These are phyloP conservation scores for Ptilodon capucinus DNA, from an alignment of 2,888 invertebrate species.

Conservation along the genomic window DNA sequence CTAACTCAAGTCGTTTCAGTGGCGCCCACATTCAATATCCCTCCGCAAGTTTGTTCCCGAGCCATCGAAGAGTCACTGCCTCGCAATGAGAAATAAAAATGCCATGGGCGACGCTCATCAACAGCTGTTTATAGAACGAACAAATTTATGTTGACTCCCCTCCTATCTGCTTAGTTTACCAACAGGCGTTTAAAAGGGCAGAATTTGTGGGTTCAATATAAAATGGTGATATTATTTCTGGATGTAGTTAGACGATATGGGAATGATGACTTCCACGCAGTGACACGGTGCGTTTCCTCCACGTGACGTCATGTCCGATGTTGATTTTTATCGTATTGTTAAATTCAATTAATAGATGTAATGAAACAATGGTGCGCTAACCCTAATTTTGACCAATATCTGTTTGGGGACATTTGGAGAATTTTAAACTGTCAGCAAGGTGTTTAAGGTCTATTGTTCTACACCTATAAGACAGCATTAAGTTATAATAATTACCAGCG, in stretches of 20 bases:
- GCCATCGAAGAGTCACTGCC: conserved; percentile 24
- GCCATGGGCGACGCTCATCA: conserved; percentile 61
- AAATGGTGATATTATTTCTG: conserved; percentile 62
- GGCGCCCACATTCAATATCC: conserved; percentile 5
- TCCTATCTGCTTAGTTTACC: conserved; percentile 13
- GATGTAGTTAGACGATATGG: conserved; percentile 63
- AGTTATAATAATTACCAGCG: too few relatives aligned
- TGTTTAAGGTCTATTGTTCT: too few relatives aligned
- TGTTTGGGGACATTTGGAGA: too few relatives aligned
- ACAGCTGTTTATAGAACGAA: conserved; percentile 74
- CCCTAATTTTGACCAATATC: neutral
- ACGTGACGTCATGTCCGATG: conserved; percentile 68
- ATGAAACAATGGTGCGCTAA: neutral
- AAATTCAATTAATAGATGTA: neutral
- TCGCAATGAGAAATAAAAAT: conserved; percentile 50
- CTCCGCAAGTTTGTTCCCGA: neutral
- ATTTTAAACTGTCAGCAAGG: too few relatives aligned
- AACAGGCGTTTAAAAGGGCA: conserved; percentile 5
- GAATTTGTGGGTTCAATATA: conserved; percentile 25
- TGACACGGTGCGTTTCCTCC: conserved; percentile 68
- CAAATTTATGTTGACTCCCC: conserved; percentile 47
- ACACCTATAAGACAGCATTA: too few relatives aligned
- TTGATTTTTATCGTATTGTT: conserved; percentile 25
- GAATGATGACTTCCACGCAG: conserved; percentile 71
- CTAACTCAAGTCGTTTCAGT: neutral